Evolutionary conservation across 1,140 invertebrate species (phyloP), one percentile per base, ranked within the genome.

Genomic region (Drusus annulatus): DNA sequence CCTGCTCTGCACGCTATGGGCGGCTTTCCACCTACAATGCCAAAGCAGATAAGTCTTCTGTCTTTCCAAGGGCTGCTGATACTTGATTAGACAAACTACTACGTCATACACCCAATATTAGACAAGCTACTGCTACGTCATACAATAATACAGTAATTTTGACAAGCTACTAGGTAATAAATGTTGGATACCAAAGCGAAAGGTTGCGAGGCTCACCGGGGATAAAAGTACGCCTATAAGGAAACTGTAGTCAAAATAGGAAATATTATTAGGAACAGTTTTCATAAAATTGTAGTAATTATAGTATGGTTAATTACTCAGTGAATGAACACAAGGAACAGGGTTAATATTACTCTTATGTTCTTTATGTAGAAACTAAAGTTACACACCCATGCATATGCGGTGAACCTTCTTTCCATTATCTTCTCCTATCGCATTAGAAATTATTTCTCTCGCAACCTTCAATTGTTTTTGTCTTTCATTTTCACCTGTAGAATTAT

Each of bases 381-480:
- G 68, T 52, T 71, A 81, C 79, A 52, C 60, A 81, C 83, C 84
- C 80, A 84, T 84, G 69, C 83, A 76, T 17, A 83, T 76, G 21
- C 84, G 79, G 23, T 84, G 78, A 52, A 81, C 86, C 86, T 84
- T 87, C 86, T 78, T 89, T 86, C 78, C 78, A 50, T 79, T 79
- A 73, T 84, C 84, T 16, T 84, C 81, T 31, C 80, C 80, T 83
- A 92, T 90, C 75, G 91, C 91, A 86, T 90, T 92, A 83, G 90
- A 91, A 78, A 92, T 92, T 68, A 92, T 91, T 85, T 88, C 89
- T 73, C 91, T 89, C 15, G 91, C 91, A 83, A 91, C 91, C 83
- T 90, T 89, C 50, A 91, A 86, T 85, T 90, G 89, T 83, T 88
- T 86, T 83, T 91, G 88, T 65, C 89, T 86, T 45, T 88, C 86